phyloP scores from a whole-genome alignment of 2,888 invertebrate species.

The Xanthia togata region DNA sequence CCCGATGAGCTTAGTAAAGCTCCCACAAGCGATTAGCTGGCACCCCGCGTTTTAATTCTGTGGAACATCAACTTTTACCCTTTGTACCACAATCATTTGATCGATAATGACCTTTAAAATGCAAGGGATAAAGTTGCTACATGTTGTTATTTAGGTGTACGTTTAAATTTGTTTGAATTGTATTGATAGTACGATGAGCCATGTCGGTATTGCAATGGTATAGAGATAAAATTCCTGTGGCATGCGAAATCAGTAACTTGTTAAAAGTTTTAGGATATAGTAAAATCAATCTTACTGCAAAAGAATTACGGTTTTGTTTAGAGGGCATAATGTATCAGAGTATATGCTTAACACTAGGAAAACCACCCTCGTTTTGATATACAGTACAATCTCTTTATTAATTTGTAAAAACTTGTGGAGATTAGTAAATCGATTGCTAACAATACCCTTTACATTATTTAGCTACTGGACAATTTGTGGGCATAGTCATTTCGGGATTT shows the following conservation, averaged over 20 bases:
- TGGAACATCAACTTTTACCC: slow-evolving; percentile 1
- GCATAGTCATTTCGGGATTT: slow-evolving; percentile 27
- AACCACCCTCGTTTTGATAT: slow-evolving; percentile 51
- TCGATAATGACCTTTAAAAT: slow-evolving; percentile 3
- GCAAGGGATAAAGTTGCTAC: not conserved
- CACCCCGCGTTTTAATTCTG: slow-evolving; percentile 71
- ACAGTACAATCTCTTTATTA: slow-evolving; percentile 69
- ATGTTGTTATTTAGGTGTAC: not conserved
- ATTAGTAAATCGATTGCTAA: slow-evolving; percentile 61
- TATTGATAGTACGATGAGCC: slow-evolving; percentile 9
- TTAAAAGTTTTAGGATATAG: not conserved
- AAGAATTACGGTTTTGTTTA: slow-evolving; percentile 13
- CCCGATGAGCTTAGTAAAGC: slow-evolving; percentile 85
- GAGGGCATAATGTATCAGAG: not conserved
- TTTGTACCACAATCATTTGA: not conserved
- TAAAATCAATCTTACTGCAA: not conserved
- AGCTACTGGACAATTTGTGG: not conserved
- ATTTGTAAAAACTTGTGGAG: slow-evolving; percentile 74
- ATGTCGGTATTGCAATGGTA: slow-evolving; percentile 20
- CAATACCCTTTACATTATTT: slow-evolving; percentile 47
- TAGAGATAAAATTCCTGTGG: slow-evolving; percentile 35
- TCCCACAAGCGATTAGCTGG: slow-evolving; percentile 84
- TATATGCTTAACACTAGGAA: slow-evolving; percentile 56
- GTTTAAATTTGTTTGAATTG: slow-evolving; percentile 34
- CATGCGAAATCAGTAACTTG: slow-evolving; percentile 19